Base-by-base conservation (phyloP, 2,797 vertebrate genomes). In the Smutsia gigantea region DNA sequence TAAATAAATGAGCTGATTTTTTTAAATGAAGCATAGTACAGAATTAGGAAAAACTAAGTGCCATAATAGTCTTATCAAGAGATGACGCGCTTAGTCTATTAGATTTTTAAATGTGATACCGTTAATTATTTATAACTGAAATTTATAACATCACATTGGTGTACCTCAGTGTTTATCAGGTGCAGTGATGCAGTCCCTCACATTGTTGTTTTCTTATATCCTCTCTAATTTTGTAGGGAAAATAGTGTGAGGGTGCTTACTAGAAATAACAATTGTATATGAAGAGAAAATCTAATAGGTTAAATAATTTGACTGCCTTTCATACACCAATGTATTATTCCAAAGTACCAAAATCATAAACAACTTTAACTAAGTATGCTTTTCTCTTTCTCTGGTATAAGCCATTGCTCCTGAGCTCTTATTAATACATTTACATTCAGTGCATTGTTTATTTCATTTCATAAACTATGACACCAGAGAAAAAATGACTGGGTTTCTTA, bases 31-130 rank as follows among this genome's bases (percentile, higher is more conserved):
- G 7, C 39, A 13, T 23, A 55, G 68, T 37, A 49, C 0, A 46
- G 53, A 90, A 90, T 96, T 82, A 39, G 66, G 85, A 53, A 64
- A 92, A 92, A n/a, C 11, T 7, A 68, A 77, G 37, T 84, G 31
- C 51, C 59, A 12, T 49, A n/a, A 25, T 29, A 39, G 49, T 39
- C 57, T 94, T 57, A n/a, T 39, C 21, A 51, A 42, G 51, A 68
- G 19, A 87, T 66, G 17, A 87, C 39, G 55, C 3, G 39, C 12
- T 75, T 49, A 63, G 23, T 19, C 4, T 53, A 25, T 87, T 53
- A 27, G 18, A 21, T 68, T 88, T 85, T 46, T 31, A 42, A 55
- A 72, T 64, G 49, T 42, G 71, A 55, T 39, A 53, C 14, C 37
- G 31, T n/a, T 88, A 61, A 55, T 90, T 55, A 74, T 37, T 46